Conservation (phyloP, 2,797 vertebrate genomes). For the Poecilia wingei region DNA sequence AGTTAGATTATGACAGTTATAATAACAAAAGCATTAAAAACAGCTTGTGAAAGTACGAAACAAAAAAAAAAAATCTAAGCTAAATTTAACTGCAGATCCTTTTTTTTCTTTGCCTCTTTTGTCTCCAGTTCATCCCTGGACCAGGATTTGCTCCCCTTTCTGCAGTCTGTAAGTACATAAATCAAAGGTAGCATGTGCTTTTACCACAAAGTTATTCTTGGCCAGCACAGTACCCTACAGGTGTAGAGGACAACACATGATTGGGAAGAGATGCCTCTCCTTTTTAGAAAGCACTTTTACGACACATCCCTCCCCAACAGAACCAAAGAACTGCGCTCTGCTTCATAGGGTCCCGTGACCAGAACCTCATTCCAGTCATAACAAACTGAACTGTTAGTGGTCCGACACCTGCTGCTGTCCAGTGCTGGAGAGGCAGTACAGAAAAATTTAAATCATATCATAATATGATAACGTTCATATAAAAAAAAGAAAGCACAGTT, state of each 20-base stretch:
- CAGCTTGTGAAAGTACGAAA: neutral
- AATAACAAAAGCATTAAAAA: neutral
- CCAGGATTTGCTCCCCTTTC: neutral
- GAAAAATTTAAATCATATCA: neutral
- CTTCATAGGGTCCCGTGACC: constrained; percentile 30
- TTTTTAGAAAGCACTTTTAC: constrained; percentile 70
- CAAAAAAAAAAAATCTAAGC: neutral
- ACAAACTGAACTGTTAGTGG: constrained; percentile 9
- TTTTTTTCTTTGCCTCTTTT: constrained; percentile 18
- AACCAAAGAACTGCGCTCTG: constrained; percentile 31
- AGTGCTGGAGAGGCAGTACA: neutral
- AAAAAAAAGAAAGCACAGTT: too few relatives aligned
- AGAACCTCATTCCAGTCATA: constrained; percentile 3
- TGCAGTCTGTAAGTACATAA: constrained; percentile 52
- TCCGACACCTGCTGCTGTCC: constrained; percentile 27
- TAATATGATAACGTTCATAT: neutral
- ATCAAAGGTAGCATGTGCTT: constrained; percentile 64
- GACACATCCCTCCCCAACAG: constrained; percentile 33
- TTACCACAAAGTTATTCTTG: constrained; percentile 75
- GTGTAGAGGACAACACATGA: constrained; percentile 29
- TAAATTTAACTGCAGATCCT: constrained; percentile 12
- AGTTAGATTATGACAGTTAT: neutral
- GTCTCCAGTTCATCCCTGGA: constrained; percentile 6
- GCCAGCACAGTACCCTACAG: constrained; percentile 60
- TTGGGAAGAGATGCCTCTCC: constrained; percentile 56